Base-by-base conservation (phyloP, 2,797 vertebrate genomes). In the Aratinga solstitialis region DNA sequence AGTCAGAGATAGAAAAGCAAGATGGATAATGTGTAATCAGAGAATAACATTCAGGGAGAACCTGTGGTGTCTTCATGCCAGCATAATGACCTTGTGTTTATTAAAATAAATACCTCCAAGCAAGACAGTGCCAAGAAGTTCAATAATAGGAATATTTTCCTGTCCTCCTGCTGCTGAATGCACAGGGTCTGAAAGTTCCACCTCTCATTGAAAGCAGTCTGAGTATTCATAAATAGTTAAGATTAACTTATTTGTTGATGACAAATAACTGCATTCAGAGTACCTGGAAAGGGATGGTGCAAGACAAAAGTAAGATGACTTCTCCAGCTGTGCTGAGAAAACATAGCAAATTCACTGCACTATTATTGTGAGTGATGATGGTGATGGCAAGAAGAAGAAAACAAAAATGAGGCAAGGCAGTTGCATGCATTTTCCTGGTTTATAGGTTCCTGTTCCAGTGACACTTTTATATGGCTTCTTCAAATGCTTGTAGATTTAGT, bases 71-170 rank as follows among this genome's bases (percentile, higher is more conserved):
- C 45, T 80, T 94, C 83, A 30, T 94, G 90, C 71, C 85, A 92
- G 78, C 73, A 48, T 90, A 91, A 89, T 11, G 63, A 94, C 92
- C 80, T 96, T 97, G 84, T 73, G 56, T 94, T 97, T 96, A 97
- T 97, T 97, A 96, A 93, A 95, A 97, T 91, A 96, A 96, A 97
- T 96, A 96, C 90, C 82, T 62, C 73, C 65, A 9, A 87, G 84
- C 81, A 76, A 96, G 72, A 21, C 18, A 42, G 61, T 63, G 34
- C 51, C 40, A 42, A 72, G n/a, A n/a, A 95, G 78, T 86, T 80
- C 86, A 91, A 75, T 85, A 87, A 92, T 38, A 93, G 79, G 89
- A 93, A 87, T 93, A 66, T 93, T 96, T 94, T 83, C 29, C 72
- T 67, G 53, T 93, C 68, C 47, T 89, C 67, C 69, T 87, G 86